A percentile compares a stretch with the other conserved stretches of the same genome.
Conservation (phyloP, 2,888 invertebrate species). For the Helleia helle region DNA sequence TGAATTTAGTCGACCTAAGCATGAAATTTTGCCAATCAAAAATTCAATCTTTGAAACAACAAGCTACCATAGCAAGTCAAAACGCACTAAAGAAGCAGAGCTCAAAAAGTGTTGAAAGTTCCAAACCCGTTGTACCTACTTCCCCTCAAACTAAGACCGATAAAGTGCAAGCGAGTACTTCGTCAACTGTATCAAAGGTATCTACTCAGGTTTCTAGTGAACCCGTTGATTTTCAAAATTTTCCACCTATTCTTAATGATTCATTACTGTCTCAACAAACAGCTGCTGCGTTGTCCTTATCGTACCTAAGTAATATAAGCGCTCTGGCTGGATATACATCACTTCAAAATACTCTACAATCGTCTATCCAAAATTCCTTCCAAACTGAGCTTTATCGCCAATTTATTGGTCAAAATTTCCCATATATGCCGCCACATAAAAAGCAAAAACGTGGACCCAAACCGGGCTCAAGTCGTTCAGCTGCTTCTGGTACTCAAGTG, state of each 20-base stretch:
- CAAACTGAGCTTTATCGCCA: slow-evolving; percentile 63
- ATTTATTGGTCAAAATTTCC: slow-evolving; percentile 44
- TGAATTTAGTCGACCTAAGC: slow-evolving; percentile 78
- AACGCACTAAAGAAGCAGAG: slow-evolving; percentile 51
- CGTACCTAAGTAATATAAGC: slow-evolving; percentile 50
- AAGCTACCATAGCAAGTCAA: slow-evolving; percentile 51
- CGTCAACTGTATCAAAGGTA: slow-evolving; percentile 42
- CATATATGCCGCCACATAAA: slow-evolving; percentile 43
- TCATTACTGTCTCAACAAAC: slow-evolving; percentile 48
- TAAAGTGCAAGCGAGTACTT: slow-evolving; percentile 20
- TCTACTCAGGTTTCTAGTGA: slow-evolving; percentile 48
- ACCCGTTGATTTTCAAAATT: slow-evolving; percentile 54
- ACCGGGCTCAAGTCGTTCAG: slow-evolving; percentile 15
- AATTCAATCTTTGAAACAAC: slow-evolving; percentile 72
- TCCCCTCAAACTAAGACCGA: slow-evolving; percentile 32
- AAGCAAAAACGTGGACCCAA: slow-evolving; percentile 58
- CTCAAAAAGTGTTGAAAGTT: slow-evolving; percentile 32
- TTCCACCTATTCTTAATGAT: slow-evolving; percentile 51
- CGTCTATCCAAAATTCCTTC: slow-evolving; percentile 42
- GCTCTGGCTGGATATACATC: slow-evolving; percentile 47
- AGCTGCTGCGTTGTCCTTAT: slow-evolving; percentile 48
- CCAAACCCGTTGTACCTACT: slow-evolving; percentile 25
- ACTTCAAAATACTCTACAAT: slow-evolving; percentile 42
- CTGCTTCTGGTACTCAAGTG: slow-evolving; percentile 20
- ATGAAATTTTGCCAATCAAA: slow-evolving; percentile 81